phyloP scores from a whole-genome alignment of 2,888 invertebrate genomes.

The Timema cristinae region DNA sequence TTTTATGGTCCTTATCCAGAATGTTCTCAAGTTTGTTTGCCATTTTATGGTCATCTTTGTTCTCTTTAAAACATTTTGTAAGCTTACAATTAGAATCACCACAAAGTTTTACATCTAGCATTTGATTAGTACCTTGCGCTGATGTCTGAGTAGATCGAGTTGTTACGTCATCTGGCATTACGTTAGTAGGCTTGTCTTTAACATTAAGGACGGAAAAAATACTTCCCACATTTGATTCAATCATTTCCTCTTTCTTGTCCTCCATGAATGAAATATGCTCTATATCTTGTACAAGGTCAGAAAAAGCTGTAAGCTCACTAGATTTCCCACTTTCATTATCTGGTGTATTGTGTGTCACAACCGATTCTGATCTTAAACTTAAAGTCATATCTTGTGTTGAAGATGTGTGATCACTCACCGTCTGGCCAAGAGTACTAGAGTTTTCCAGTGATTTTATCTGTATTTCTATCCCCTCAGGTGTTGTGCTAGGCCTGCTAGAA shows the following conservation, averaged over 20 bases:
- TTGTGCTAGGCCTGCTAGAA: constrained; percentile 4
- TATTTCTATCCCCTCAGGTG: background rate
- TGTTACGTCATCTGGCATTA: too few relatives aligned
- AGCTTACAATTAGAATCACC: too few relatives aligned
- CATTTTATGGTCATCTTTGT: too few relatives aligned
- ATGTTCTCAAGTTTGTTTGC: too few relatives aligned
- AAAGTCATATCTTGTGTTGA: constrained; percentile 36
- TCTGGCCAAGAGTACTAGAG: constrained; percentile 12
- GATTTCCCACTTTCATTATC: background rate
- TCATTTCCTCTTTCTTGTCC: background rate
- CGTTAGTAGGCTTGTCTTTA: too few relatives aligned
- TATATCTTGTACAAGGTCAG: background rate
- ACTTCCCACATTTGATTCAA: background rate
- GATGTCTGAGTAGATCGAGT: too few relatives aligned
- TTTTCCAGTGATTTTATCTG: background rate
- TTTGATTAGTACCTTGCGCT: too few relatives aligned
- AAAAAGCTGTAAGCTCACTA: background rate
- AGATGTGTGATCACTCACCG: constrained; percentile 31
- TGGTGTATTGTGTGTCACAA: background rate
- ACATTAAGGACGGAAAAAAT: background rate
- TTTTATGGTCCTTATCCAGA: too few relatives aligned
- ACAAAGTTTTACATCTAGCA: too few relatives aligned
- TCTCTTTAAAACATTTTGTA: too few relatives aligned
- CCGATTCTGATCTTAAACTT: constrained; percentile 32
- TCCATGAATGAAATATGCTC: constrained; percentile 11